phyloP scores from a whole-genome alignment of 2,888 invertebrate species.

The Terebella lapidaria region DNA sequence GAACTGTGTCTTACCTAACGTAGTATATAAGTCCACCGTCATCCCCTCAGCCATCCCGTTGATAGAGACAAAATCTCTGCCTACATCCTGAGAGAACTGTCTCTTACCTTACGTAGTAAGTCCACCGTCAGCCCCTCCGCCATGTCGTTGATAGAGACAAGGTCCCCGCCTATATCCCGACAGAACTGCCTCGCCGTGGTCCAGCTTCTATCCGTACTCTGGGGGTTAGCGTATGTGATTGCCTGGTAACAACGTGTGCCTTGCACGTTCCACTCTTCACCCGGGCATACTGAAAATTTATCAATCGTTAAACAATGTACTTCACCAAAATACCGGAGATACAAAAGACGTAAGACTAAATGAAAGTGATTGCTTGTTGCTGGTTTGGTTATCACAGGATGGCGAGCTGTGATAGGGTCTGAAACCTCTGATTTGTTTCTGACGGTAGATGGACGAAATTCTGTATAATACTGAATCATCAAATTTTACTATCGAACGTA shows the following conservation, averaged over 20 bases:
- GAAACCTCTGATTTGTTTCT: too few relatives aligned
- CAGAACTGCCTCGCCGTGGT: not conserved
- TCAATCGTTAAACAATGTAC: too few relatives aligned
- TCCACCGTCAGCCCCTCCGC: not conserved
- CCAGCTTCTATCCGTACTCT: not conserved
- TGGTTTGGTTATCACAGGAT: too few relatives aligned
- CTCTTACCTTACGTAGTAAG: not conserved
- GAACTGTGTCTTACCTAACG: too few relatives aligned
- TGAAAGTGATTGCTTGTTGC: too few relatives aligned
- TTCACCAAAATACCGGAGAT: too few relatives aligned
- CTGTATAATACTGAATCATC: too few relatives aligned
- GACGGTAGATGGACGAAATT: too few relatives aligned
- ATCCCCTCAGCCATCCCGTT: not conserved
- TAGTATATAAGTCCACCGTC: not conserved
- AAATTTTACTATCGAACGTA: too few relatives aligned
- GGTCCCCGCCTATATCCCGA: not conserved
- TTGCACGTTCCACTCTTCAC: not conserved
- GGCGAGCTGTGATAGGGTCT: too few relatives aligned
- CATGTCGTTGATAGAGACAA: not conserved
- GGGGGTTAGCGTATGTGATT: not conserved
- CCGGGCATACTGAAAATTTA: not conserved
- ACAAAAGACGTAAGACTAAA: too few relatives aligned
- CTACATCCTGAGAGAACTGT: too few relatives aligned
- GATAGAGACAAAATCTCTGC: not conserved
- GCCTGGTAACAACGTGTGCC: not conserved